phyloP scores from a whole-genome alignment of 2,888 invertebrate genomes.

The Nemotelus pantherinus region DNA sequence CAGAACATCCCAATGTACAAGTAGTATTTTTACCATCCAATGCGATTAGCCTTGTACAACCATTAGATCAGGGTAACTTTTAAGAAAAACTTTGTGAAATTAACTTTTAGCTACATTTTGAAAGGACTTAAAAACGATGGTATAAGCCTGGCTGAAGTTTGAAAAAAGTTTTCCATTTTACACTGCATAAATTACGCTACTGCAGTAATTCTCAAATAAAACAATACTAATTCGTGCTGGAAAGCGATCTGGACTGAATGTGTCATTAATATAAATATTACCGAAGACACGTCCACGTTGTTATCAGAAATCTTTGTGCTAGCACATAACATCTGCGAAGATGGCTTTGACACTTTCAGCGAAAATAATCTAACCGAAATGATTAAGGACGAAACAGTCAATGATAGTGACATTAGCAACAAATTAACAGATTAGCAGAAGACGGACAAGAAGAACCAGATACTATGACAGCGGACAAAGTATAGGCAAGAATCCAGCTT shows the following conservation, averaged over 20 bases:
- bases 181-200: constrained; percentile 46
- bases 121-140: constrained; percentile 44
- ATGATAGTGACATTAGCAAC: constrained; percentile 13
- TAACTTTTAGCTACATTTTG: constrained; percentile 50
- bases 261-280: constrained; percentile 48
- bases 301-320: constrained; percentile 46
- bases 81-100: constrained; percentile 54
- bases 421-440: constrained; percentile 20
- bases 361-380: constrained; percentile 3
- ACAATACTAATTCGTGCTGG: constrained; percentile 55
- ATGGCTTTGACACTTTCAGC: constrained; percentile 53
- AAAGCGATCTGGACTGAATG: constrained; percentile 54
- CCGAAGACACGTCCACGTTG: background rate
- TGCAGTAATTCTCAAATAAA: constrained; percentile 50
- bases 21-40: constrained; percentile 53
- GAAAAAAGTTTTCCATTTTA: constrained; percentile 49
- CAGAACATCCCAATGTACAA: constrained; percentile 52
- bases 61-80: constrained; percentile 56
- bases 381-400: constrained; percentile 32
- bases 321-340: constrained; percentile 54
- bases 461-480: background rate
- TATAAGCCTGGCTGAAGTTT: constrained; percentile 45
- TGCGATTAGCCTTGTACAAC: constrained; percentile 55
- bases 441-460: constrained; percentile 48
- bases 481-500: background rate